These are phyloP conservation scores for Empidonax traillii DNA, from an alignment of 2,113 vertebrate genomes.

Conservation along the genomic window DNA sequence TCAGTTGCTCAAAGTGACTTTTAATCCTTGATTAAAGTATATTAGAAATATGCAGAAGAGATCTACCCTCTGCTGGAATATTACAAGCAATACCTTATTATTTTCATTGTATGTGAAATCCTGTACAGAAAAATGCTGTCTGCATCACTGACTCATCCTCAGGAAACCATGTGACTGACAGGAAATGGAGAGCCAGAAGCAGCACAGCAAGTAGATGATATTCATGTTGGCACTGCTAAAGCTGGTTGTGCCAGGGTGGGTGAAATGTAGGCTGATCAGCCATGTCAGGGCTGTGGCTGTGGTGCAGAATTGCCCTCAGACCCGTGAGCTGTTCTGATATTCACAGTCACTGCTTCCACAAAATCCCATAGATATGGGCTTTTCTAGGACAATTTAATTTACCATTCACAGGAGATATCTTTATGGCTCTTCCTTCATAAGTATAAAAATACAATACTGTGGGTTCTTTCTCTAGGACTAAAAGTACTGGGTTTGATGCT, in stretches of 20 bases:
- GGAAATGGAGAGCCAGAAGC: not conserved
- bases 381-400: not conserved
- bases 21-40: not conserved
- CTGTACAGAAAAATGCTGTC: not conserved
- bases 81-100: not conserved
- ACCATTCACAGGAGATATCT: not conserved
- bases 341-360: not conserved
- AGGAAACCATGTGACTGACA: not conserved
- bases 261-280: not conserved
- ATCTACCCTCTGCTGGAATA: not conserved
- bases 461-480: not conserved
- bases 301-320: not conserved
- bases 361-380: not conserved
- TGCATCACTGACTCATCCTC: constrained; percentile 12
- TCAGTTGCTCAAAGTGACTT: not conserved
- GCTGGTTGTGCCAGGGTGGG: not conserved
- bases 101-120: not conserved
- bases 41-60: not conserved
- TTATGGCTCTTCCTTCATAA: not conserved
- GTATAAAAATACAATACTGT: not conserved
- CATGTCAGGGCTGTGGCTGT: not conserved
- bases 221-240: not conserved
- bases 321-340: not conserved
- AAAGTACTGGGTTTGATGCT: not conserved
- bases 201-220: not conserved